Percentiles rank a stretch among this genome's conserved stretches.
phyloP scores from a whole-genome alignment of 2,113 vertebrate genomes.

The Halichoeres trimaculatus region DNA sequence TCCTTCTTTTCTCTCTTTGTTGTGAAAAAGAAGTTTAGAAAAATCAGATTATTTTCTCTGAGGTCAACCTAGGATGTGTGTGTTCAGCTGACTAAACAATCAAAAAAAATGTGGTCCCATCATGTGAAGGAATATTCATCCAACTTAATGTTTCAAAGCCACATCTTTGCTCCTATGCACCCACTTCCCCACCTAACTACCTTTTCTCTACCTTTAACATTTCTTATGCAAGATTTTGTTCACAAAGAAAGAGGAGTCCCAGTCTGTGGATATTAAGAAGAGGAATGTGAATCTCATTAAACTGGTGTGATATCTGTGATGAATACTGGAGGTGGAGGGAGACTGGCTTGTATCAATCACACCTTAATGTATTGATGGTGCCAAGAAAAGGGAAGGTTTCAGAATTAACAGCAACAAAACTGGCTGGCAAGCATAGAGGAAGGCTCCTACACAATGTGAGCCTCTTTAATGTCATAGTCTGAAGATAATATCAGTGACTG shows the following conservation, averaged over 20 bases:
- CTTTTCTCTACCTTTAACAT: neutral
- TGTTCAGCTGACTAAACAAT: too few species aligned
- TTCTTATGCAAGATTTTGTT: neutral
- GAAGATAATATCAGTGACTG: neutral
- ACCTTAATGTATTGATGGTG: neutral
- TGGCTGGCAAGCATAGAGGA: neutral
- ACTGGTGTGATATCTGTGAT: neutral
- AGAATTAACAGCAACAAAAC: neutral
- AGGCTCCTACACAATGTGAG: neutral
- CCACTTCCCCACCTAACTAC: neutral
- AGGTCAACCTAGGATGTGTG: too few species aligned
- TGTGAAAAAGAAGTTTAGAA: too few species aligned
- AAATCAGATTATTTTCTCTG: too few species aligned
- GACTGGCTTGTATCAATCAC: neutral
- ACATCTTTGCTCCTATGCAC: neutral
- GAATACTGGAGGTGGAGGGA: neutral
- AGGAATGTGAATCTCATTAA: neutral
- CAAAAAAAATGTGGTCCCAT: neutral
- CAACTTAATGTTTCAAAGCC: neutral
- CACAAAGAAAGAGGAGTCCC: neutral
- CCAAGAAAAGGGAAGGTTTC: neutral
- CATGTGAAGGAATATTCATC: neutral
- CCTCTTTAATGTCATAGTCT: neutral
- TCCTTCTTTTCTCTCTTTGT: too few species aligned
- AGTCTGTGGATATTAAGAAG: neutral